Evolutionary conservation across 2,888 invertebrate species (phyloP).

Genomic region (Pollenia amentaria): DNA sequence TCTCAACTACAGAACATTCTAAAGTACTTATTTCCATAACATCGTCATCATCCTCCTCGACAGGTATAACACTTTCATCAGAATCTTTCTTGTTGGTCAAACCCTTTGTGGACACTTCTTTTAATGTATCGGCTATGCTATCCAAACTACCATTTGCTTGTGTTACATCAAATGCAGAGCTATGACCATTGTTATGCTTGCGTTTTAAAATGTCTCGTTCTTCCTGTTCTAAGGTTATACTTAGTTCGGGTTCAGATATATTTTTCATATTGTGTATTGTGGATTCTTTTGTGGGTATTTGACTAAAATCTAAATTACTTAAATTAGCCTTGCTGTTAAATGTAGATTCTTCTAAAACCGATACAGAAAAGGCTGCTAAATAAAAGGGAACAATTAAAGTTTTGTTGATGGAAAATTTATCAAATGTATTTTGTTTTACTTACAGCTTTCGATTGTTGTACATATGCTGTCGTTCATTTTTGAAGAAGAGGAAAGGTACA

Average conservation of each 20-base stretch:
- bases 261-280: not conserved
- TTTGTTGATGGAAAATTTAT: not conserved
- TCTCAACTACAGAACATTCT: not conserved
- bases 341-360: not conserved
- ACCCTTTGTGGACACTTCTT: not conserved
- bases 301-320: constrained; percentile 46
- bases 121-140: not conserved
- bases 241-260: constrained; percentile 22
- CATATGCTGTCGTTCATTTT: too few species aligned
- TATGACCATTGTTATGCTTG: not conserved
- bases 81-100: not conserved
- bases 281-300: constrained; percentile 15
- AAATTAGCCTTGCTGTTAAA: constrained; percentile 47
- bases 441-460: not conserved
- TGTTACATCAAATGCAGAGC: not conserved
- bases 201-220: constrained; percentile 32
- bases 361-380: not conserved
- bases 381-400: not conserved
- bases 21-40: constrained; percentile 33
- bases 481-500: too few species aligned
- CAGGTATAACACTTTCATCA: constrained; percentile 57
- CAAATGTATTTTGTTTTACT: not conserved
- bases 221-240: constrained; percentile 46
- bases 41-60: constrained; percentile 53
- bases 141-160: not conserved